phyloP scores from a whole-genome alignment of 1,140 invertebrate genomes.

The Temnothorax longispinosus region DNA sequence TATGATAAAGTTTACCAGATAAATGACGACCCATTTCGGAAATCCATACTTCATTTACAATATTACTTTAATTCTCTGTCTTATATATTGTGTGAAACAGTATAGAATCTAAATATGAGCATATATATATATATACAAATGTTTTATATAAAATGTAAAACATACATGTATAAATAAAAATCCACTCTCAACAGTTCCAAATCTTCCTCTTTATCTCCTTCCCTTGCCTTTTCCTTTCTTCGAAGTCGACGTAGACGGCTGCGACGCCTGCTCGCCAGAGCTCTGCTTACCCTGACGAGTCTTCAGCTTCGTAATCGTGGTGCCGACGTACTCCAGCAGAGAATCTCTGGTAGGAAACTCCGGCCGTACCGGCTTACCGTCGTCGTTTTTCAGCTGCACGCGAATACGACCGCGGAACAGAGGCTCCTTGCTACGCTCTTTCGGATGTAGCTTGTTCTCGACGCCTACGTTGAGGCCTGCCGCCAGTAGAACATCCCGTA shows the following conservation, averaged over 20 bases:
- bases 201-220: conserved; percentile 77
- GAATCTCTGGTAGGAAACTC: conserved; percentile 93
- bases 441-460: conserved; percentile 98
- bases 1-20: background rate
- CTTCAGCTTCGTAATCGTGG: conserved; percentile 97
- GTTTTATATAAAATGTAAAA: background rate
- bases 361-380: conserved; percentile 91
- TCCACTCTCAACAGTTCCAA: background rate
- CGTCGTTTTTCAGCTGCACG: conserved; percentile 96
- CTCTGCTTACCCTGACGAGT: conserved; percentile 88
- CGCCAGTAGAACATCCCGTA: conserved; percentile 94
- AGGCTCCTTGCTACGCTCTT: conserved; percentile 95
- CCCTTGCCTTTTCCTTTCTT: conserved; percentile 85
- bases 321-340: conserved; percentile 91
- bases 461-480: conserved; percentile 94
- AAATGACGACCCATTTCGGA: background rate
- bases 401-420: conserved; percentile 94
- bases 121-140: background rate
- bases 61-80: background rate
- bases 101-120: background rate
- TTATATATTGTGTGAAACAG: conserved; percentile 2
- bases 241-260: conserved; percentile 76
- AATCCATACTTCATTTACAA: background rate
- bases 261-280: conserved; percentile 80
- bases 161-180: conserved; percentile 26